Percentiles rank a stretch among this genome's conserved stretches.
Conservation (phyloP, 1,140 invertebrate genomes). For the Drosophila prosaltans region DNA sequence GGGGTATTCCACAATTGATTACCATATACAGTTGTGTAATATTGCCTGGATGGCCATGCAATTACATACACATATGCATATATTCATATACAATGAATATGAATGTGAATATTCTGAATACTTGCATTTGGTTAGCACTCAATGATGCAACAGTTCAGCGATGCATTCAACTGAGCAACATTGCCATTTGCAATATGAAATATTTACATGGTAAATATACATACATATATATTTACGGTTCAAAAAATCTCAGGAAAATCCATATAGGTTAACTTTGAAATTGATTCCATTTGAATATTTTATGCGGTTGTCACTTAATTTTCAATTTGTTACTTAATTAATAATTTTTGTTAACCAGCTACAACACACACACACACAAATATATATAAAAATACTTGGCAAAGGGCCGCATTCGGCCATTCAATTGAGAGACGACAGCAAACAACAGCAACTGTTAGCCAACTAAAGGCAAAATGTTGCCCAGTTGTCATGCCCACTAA, state of each 20-base stretch:
- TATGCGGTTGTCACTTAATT: constrained; percentile 11
- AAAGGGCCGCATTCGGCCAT: background rate
- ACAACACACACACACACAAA: background rate
- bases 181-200: constrained; percentile 20
- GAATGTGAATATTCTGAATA: constrained; percentile 43
- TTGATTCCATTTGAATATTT: constrained; percentile 11
- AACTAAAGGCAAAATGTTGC: constrained; percentile 43
- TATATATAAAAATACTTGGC: background rate
- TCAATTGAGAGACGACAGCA: background rate
- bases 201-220: background rate
- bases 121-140: constrained; percentile 34
- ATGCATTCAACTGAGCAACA: constrained; percentile 39
- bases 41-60: too few relatives aligned
- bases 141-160: constrained; percentile 50
- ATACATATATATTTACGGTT: background rate
- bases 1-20: too few relatives aligned
- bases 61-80: too few relatives aligned
- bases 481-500: constrained; percentile 74
- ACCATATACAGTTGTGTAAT: too few relatives aligned
- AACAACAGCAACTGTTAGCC: constrained; percentile 7
- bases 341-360: constrained; percentile 3
- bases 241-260: constrained; percentile 17
- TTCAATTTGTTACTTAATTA: constrained; percentile 19
- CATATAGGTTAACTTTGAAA: background rate
- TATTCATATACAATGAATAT: background rate